Conservation (phyloP, 2,888 invertebrate genomes). For the Halocaridina rubra region DNA sequence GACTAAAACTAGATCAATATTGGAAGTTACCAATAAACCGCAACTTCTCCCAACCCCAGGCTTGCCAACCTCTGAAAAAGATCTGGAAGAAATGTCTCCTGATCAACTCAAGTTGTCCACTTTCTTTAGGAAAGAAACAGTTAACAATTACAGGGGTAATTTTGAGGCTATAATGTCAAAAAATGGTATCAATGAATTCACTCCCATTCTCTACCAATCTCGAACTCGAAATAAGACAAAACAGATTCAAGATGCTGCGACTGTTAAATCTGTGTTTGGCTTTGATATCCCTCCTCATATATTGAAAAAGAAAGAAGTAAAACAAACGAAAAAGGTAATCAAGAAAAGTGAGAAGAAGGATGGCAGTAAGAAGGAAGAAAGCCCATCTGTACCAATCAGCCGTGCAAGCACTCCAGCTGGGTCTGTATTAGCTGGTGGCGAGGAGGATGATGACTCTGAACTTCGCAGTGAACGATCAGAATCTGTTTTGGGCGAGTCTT, state of each 20-base stretch:
- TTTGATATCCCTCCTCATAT: conserved; percentile 45
- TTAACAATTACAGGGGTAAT: conserved; percentile 48
- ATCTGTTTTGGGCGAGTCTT: conserved; percentile 49
- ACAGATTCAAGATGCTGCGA: conserved; percentile 60
- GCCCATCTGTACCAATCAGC: conserved; percentile 13
- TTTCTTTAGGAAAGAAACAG: conserved; percentile 60
- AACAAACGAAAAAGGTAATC: conserved; percentile 24
- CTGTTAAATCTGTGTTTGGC: conserved; percentile 58
- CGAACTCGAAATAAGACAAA: conserved; percentile 54
- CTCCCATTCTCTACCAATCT: conserved; percentile 49
- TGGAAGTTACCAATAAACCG: conserved; percentile 51
- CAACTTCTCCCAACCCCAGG: conserved; percentile 61
- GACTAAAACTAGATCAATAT: conserved; percentile 41
- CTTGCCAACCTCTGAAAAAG: conserved; percentile 46
- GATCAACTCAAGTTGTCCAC: conserved; percentile 37
- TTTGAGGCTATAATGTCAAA: conserved; percentile 49
- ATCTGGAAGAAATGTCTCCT: conserved; percentile 49
- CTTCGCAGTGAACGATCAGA: conserved; percentile 57
- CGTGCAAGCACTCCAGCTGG: conserved; percentile 45
- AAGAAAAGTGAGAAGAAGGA: conserved; percentile 29
- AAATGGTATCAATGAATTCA: conserved; percentile 60
- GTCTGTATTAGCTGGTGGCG: conserved; percentile 31
- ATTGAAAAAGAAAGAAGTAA: conserved; percentile 39
- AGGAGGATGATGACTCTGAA: conserved; percentile 58
- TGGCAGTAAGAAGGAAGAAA: conserved; percentile 12